A percentile compares a stretch with the other conserved stretches of the same genome.
Conservation (phyloP, 2,797 vertebrate genomes). For the Chaetophractus vellerosus region DNA sequence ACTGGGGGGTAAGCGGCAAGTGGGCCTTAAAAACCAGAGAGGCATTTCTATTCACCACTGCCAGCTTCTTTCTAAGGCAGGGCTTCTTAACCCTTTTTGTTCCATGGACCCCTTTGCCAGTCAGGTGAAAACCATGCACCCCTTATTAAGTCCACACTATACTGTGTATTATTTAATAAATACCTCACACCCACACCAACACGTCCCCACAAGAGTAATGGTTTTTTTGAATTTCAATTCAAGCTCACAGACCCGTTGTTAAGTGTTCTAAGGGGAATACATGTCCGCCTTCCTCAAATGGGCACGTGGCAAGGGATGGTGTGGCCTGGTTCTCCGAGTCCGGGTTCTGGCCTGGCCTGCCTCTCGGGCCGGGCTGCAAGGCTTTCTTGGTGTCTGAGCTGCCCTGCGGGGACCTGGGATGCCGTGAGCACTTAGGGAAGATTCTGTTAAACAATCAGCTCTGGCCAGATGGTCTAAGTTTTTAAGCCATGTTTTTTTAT, state of each 20-base stretch:
- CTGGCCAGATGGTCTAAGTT: constrained; percentile 52
- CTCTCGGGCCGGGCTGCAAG: not conserved
- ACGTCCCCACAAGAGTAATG: too few relatives aligned
- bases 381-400: rapidly evolving
- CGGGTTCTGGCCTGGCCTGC: too few relatives aligned
- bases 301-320: not conserved
- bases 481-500: constrained; percentile 36
- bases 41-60: not conserved
- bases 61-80: not conserved
- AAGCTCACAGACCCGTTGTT: too few relatives aligned
- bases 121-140: too few relatives aligned
- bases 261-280: not conserved
- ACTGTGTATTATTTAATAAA: too few relatives aligned
- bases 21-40: too few relatives aligned
- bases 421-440: not conserved
- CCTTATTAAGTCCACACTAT: too few relatives aligned
- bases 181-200: too few relatives aligned
- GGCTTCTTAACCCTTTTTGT: too few relatives aligned
- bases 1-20: rapidly evolving
- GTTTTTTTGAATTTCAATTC: too few relatives aligned
- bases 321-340: not conserved
- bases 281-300: not conserved
- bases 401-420: not conserved
- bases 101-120: too few relatives aligned
- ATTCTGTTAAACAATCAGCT: not conserved